These are phyloP conservation scores for Cyphomyrmex costatus DNA, from an alignment of 1,140 invertebrate species.

Conservation along the genomic window DNA sequence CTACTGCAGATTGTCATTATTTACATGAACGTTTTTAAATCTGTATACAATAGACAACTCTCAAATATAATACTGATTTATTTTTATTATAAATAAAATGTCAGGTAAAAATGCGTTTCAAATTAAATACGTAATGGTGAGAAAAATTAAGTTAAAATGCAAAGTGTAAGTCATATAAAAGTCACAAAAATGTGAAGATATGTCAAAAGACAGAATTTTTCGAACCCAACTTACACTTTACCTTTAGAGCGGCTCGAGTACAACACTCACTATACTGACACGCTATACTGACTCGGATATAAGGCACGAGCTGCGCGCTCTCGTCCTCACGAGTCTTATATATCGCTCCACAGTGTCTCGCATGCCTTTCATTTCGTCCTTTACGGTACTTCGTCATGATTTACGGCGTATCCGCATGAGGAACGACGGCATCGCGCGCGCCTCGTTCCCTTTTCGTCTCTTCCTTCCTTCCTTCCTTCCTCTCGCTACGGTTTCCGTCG, in stretches of 20 bases:
- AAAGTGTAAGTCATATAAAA: neutral
- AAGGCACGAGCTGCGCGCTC: slow-evolving; percentile 62
- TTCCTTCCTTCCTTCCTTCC: slow-evolving; percentile 44
- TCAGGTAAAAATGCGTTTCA: neutral
- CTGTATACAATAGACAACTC: neutral
- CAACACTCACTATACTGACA: slow-evolving; percentile 50
- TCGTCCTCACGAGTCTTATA: slow-evolving; percentile 65
- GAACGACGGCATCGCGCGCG: slow-evolving; percentile 69
- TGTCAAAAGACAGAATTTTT: slow-evolving; percentile 1
- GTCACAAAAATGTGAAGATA: neutral
- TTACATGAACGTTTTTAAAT: neutral
- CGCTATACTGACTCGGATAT: slow-evolving; percentile 63
- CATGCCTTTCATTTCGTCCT: slow-evolving; percentile 77
- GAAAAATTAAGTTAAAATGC: slow-evolving; percentile 5
- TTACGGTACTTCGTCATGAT: slow-evolving; percentile 79
- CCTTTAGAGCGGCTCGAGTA: slow-evolving; percentile 40
- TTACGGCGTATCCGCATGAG: slow-evolving; percentile 77
- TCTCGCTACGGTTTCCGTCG: slow-evolving; percentile 38
- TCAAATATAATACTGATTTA: neutral
- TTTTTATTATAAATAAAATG: neutral
- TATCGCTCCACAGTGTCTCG: slow-evolving; percentile 70
- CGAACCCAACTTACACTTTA: slow-evolving; percentile 1
- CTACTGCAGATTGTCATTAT: too few species aligned
- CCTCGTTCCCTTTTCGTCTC: neutral
- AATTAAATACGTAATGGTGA: neutral